phyloP scores from a whole-genome alignment of 2,113 vertebrate species.

The Tylochromis polylepis region DNA sequence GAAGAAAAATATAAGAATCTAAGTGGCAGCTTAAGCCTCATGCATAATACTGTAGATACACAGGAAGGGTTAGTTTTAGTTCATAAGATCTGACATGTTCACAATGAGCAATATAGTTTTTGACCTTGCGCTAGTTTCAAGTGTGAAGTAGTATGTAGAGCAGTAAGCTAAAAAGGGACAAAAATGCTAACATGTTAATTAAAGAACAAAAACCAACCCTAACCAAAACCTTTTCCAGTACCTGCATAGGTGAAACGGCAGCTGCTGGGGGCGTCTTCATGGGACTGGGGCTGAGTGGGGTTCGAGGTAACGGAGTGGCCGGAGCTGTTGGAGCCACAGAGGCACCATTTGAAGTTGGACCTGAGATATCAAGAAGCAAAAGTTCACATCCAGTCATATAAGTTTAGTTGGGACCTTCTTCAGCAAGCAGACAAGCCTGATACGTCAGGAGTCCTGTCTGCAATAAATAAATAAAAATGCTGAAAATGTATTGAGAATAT shows the following conservation, averaged over 20 bases:
- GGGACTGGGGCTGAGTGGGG: slow-evolving; percentile 90
- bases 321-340: slow-evolving; percentile 63
- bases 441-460: neutral
- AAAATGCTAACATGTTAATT: neutral
- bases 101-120: neutral
- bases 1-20: neutral
- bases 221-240: slow-evolving; percentile 34
- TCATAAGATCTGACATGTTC: neutral
- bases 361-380: slow-evolving; percentile 1
- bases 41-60: neutral
- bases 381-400: neutral
- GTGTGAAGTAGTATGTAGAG: neutral
- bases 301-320: slow-evolving; percentile 83
- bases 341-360: slow-evolving; percentile 52
- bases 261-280: slow-evolving; percentile 94
- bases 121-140: neutral
- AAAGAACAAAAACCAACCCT: neutral
- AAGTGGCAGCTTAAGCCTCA: too few species aligned
- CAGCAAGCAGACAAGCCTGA: neutral
- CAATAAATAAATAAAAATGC: neutral
- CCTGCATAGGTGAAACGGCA: slow-evolving; percentile 95
- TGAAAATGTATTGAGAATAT: neutral
- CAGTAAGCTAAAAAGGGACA: neutral
- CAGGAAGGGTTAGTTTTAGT: too few species aligned
- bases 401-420: neutral